Evolutionary conservation across 2,888 invertebrate species (phyloP), one percentile per base, ranked within the genome.

Genomic region (Philereme transversata): DNA sequence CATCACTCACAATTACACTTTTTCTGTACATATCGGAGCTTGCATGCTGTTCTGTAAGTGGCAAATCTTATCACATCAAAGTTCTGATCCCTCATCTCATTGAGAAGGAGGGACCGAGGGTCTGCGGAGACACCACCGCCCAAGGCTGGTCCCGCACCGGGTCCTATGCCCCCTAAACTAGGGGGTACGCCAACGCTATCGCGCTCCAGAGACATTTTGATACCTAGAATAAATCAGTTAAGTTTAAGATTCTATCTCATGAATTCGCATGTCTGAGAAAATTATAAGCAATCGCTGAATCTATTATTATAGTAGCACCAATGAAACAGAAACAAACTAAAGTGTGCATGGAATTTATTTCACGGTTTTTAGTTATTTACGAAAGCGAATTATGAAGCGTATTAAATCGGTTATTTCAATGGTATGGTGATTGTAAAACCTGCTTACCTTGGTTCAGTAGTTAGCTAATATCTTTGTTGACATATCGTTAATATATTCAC

Each of bases 31-130:
- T 98, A 99, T 76, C 99, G 94, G 58, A 99, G 94, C 88, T 99
- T 99, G 82, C 98, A 98, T 6, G 99, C 99, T 4, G 99, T 99
- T 69, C 99, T 95, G 88, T 99, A 99, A 2, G 99, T 99, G 49
- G 99, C 98, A 90, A 99, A 99, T 76, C 99, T 94, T 79, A 99
- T 99, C 67, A 97, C 95, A 89, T 99, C 99, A 84, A 97, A 99
- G 87, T 98, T 97, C 86, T 98, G 97, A 73, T 97, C 95, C 70
- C 97, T 94, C 95, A 97, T 95, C 88, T 97, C 97, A 82, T 97
- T 97, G 68, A 96, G 90, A 60, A 97, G 93, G 76, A 96, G 96
- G 62, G 97, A 94, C 63, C 97, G 94, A 72, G 95, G 95, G 88
- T 96, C 96, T 44, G 91, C 77, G 48, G 86, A 77, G 4, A 78